Evolutionary conservation across 2,797 vertebrate species (phyloP).

Genomic region (Parotocinclus haroldoi): DNA sequence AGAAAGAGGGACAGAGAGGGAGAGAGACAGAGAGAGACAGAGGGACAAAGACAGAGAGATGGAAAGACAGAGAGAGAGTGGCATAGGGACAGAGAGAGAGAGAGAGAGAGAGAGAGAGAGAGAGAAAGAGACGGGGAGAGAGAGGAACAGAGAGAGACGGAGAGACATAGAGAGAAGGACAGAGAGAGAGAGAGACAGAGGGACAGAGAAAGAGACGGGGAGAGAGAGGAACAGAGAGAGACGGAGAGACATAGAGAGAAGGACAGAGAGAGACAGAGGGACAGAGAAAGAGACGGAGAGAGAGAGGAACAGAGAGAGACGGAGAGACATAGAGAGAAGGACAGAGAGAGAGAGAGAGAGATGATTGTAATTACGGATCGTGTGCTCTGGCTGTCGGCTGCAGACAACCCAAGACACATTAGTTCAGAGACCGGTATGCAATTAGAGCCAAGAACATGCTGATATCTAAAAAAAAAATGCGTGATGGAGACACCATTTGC

Average conservation of each 20-base stretch:
- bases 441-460: conserved; percentile 6
- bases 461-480: neutral
- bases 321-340: neutral
- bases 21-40: neutral
- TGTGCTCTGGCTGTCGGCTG: conserved; percentile 29
- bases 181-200: neutral
- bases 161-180: too few relatives aligned
- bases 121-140: too few relatives aligned
- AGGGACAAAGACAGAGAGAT: neutral
- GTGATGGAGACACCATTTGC: conserved; percentile 8
- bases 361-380: conserved; percentile 22
- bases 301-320: too few relatives aligned
- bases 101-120: neutral
- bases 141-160: neutral
- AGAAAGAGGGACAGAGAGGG: neutral
- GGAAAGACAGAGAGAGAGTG: too few relatives aligned
- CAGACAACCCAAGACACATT: conserved; percentile 26
- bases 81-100: too few relatives aligned
- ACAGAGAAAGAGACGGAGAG: neutral
- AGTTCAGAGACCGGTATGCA: neutral
- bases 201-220: neutral
- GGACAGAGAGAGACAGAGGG: neutral
- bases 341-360: too few relatives aligned
- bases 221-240: too few relatives aligned
- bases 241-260: neutral